A percentile compares a stretch with the other conserved stretches of the same genome.
Evolutionary conservation across 2,888 invertebrate genomes (phyloP).

Genomic region (Diarsia dahlii): DNA sequence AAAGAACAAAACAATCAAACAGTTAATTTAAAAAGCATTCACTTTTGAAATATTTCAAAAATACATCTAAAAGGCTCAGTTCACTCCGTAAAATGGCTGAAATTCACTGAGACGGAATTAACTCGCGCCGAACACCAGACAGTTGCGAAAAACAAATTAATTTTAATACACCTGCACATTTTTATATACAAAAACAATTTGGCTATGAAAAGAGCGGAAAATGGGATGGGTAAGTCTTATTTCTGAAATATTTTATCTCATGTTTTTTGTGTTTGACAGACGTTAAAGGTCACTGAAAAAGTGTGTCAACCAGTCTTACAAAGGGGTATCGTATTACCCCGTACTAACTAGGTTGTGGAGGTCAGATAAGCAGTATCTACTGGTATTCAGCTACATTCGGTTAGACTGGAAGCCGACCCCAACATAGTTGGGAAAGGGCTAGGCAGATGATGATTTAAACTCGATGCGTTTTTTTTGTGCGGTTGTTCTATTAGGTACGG

Average conservation of each 20-base stretch:
- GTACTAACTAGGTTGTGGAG: too few species aligned
- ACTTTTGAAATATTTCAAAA: conserved; percentile 22
- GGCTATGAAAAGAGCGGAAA: conserved; percentile 55
- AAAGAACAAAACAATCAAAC: not conserved
- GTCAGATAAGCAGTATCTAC: too few species aligned
- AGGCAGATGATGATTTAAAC: too few species aligned
- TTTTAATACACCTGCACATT: conserved; percentile 78
- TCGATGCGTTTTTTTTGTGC: too few species aligned
- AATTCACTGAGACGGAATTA: conserved; percentile 76
- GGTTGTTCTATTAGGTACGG: too few species aligned
- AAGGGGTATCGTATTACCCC: too few species aligned
- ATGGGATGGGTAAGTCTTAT: not conserved
- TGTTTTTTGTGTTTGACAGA: too few species aligned
- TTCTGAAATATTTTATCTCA: not conserved
- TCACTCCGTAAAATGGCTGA: conserved; percentile 51
- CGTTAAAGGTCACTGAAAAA: too few species aligned
- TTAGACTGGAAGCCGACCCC: too few species aligned
- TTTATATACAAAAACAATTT: conserved; percentile 63
- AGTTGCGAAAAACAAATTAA: conserved; percentile 81
- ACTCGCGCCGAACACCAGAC: conserved; percentile 72
- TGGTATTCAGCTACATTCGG: too few species aligned
- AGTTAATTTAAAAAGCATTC: conserved; percentile 36
- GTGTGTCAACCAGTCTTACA: too few species aligned
- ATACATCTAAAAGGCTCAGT: conserved; percentile 46
- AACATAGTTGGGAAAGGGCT: too few species aligned